These are phyloP conservation scores for Diuraphis noxia DNA, from an alignment of 1,140 invertebrate genomes.

Conservation along the genomic window DNA sequence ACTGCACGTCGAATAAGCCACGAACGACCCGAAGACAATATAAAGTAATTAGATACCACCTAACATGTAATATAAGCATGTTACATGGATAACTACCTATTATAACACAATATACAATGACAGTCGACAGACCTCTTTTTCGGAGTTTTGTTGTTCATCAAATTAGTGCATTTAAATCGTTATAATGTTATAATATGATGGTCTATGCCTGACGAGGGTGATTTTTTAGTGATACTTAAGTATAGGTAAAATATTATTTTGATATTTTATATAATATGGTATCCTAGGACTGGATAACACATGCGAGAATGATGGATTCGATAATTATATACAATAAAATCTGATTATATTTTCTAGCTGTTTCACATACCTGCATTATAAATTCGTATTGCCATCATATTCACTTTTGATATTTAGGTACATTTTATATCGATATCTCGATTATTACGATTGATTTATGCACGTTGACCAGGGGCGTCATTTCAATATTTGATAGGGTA, in stretches of 20 bases:
- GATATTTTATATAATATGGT: background rate
- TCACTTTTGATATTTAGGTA: background rate
- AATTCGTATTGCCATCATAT: background rate
- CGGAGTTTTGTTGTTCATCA: background rate
- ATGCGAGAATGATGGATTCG: background rate
- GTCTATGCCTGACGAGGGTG: background rate
- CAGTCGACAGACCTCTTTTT: background rate
- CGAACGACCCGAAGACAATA: background rate
- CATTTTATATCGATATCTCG: too few relatives aligned
- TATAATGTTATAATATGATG: background rate
- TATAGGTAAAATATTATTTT: background rate
- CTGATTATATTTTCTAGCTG: background rate
- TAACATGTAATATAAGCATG: background rate
- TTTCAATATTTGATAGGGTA: too few relatives aligned
- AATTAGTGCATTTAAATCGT: background rate
- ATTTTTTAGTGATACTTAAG: background rate
- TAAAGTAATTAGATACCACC: background rate
- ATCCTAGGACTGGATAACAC: background rate
- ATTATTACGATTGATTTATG: background rate
- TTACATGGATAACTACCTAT: background rate
- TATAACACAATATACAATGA: background rate
- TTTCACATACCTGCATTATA: too few relatives aligned
- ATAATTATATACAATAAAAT: background rate
- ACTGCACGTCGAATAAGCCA: background rate
- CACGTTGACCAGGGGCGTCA: too few relatives aligned